These are phyloP conservation scores for Crenichthys baileyi DNA, from an alignment of 2,797 vertebrate species.

Conservation along the genomic window DNA sequence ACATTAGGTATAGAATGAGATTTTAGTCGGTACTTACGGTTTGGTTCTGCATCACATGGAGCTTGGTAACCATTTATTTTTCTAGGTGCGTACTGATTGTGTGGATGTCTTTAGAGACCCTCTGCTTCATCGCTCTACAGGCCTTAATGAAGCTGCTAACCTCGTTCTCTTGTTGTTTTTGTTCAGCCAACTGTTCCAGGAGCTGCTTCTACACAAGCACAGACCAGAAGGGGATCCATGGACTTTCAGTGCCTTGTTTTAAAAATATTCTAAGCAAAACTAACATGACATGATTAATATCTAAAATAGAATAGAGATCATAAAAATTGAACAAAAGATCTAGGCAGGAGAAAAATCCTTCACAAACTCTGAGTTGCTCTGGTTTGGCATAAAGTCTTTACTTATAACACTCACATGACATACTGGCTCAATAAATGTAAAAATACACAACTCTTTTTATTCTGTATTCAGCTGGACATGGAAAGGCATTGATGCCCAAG, in stretches of 20 bases:
- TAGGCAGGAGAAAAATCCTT: not conserved
- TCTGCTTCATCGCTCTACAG: slow-evolving; percentile 82
- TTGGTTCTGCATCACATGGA: slow-evolving; percentile 33
- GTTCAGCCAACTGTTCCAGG: slow-evolving; percentile 70
- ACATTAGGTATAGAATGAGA: not conserved
- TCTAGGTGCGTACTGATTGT: slow-evolving; percentile 82
- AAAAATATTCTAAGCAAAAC: not conserved
- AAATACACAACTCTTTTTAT: not conserved
- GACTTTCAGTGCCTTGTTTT: not conserved
- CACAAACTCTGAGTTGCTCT: not conserved
- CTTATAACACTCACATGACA: not conserved
- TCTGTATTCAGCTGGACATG: no score
- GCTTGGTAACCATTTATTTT: slow-evolving; percentile 87
- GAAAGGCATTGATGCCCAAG: no score
- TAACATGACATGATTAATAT: not conserved
- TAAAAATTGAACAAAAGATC: no score
- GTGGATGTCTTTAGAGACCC: slow-evolving; percentile 80
- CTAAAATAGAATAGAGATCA: not conserved
- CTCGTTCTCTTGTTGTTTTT: slow-evolving; percentile 66
- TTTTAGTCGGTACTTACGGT: slow-evolving; percentile 71
- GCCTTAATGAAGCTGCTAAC: slow-evolving; percentile 81
- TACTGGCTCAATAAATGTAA: not conserved
- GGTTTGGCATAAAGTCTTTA: no score
- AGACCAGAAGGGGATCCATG: not conserved
- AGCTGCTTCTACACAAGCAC: slow-evolving; percentile 76